phyloP scores from a whole-genome alignment of 2,113 vertebrate species.

The Ceyx cyanopectus region DNA sequence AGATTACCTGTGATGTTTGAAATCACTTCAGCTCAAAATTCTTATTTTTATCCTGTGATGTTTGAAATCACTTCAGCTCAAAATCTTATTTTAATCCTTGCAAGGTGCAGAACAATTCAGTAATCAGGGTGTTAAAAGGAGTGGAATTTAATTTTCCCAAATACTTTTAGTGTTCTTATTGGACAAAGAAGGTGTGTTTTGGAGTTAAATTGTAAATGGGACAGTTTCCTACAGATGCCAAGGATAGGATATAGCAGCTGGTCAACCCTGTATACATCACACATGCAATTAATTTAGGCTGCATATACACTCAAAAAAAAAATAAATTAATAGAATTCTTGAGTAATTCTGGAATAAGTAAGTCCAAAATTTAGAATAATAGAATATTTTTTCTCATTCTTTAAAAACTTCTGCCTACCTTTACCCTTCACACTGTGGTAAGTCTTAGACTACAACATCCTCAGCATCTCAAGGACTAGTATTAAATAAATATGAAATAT shows the following conservation, averaged over 20 bases:
- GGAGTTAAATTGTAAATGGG: background rate
- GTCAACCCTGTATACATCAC: background rate
- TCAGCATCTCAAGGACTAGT: background rate
- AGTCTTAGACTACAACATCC: background rate
- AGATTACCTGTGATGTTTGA: background rate
- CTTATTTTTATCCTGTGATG: background rate
- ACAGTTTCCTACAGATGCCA: background rate
- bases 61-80: slow-evolving; percentile 7
- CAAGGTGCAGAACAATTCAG: background rate
- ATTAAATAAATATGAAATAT: background rate
- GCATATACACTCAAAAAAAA: background rate
- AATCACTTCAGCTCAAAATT: background rate
- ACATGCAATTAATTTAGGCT: background rate
- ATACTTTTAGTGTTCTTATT: background rate
- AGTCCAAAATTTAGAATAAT: background rate
- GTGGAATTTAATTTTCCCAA: background rate
- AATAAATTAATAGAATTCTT: background rate
- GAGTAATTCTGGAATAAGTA: too few species aligned
- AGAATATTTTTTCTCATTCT: background rate
- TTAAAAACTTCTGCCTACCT: background rate
- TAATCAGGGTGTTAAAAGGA: background rate
- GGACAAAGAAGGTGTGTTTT: background rate
- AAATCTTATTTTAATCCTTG: background rate
- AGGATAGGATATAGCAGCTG: background rate
- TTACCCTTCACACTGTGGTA: background rate